These are phyloP conservation scores for Drosophila paranaensis DNA, from an alignment of 2,888 invertebrate species.

Conservation along the genomic window DNA sequence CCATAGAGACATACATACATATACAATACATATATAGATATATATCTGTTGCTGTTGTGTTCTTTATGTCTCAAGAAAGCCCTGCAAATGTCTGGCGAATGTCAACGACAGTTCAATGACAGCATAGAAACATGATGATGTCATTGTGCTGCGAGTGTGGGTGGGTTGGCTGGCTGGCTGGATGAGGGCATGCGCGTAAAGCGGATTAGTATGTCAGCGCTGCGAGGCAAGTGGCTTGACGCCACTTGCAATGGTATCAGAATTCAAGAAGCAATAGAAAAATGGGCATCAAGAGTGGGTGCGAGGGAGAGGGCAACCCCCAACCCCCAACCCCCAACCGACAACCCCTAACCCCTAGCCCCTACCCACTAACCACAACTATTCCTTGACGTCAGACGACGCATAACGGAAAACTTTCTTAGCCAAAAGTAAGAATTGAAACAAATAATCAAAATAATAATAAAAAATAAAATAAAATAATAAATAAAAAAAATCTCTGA, in stretches of 20 bases:
- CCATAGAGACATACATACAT: background rate
- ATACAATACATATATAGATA: too few species aligned
- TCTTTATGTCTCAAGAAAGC: constrained; percentile 27
- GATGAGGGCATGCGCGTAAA: constrained; percentile 43
- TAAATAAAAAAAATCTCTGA: background rate
- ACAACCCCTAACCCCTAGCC: too few species aligned
- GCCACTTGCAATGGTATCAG: constrained; percentile 61
- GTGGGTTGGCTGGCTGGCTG: constrained; percentile 3
- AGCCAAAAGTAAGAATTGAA: constrained; percentile 18
- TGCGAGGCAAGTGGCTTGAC: constrained; percentile 37
- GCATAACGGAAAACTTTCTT: constrained; percentile 9
- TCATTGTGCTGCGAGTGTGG: constrained; percentile 30
- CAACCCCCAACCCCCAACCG: too few species aligned
- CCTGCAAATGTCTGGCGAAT: constrained; percentile 49
- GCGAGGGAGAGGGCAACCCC: background rate
- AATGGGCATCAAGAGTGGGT: constrained; percentile 4
- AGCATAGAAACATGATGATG: constrained; percentile 40
- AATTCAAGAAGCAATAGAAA: constrained; percentile 79
- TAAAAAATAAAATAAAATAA: too few species aligned
- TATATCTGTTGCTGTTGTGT: too few species aligned
- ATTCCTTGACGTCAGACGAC: constrained; percentile 34
- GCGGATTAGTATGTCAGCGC: constrained; percentile 73
- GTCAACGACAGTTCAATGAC: constrained; percentile 62
- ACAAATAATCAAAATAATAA: background rate
- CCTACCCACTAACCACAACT: background rate